A percentile compares a stretch with the other conserved stretches of the same genome.
Conservation (phyloP, 92 coral and sea anemone genomes). For the Muricea muricata region DNA sequence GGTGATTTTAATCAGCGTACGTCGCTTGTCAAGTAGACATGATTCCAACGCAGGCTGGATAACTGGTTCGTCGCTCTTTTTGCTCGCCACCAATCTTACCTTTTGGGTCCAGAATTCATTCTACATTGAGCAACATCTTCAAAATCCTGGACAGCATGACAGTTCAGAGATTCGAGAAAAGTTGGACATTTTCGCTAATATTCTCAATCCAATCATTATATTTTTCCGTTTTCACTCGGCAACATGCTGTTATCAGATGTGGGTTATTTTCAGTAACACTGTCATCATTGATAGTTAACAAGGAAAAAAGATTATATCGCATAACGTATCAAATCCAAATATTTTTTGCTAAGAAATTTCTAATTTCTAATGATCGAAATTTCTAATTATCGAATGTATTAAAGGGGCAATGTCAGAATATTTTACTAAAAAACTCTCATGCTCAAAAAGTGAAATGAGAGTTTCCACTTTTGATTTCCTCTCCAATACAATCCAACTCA, state of each 20-base stretch:
- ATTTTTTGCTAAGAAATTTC: too few species aligned
- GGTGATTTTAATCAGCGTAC: conserved; percentile 11
- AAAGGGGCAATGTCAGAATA: too few species aligned
- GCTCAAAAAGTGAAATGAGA: too few species aligned
- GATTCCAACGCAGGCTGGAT: conserved; percentile 5
- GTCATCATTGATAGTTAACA: not conserved
- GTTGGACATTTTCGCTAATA: not conserved
- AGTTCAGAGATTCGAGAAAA: not conserved
- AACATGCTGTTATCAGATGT: conserved; percentile 24
- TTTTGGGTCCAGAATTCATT: conserved; percentile 29
- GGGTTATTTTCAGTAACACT: not conserved
- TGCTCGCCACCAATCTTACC: conserved; percentile 30
- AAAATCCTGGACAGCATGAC: conserved; percentile 19
- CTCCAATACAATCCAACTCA: too few species aligned
- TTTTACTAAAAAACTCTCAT: too few species aligned
- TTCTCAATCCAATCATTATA: conserved; percentile 27
- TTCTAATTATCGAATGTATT: too few species aligned
- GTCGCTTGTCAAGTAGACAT: conserved; percentile 5
- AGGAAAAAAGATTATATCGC: not conserved
- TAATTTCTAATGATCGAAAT: too few species aligned
- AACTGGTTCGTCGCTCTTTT: not conserved
- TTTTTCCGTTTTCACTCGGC: conserved; percentile 45
- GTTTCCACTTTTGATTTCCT: too few species aligned
- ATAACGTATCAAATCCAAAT: too few species aligned
- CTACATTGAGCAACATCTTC: conserved; percentile 1